phyloP scores from a whole-genome alignment of 1,140 invertebrate species.

The Drosophila biarmipes region DNA sequence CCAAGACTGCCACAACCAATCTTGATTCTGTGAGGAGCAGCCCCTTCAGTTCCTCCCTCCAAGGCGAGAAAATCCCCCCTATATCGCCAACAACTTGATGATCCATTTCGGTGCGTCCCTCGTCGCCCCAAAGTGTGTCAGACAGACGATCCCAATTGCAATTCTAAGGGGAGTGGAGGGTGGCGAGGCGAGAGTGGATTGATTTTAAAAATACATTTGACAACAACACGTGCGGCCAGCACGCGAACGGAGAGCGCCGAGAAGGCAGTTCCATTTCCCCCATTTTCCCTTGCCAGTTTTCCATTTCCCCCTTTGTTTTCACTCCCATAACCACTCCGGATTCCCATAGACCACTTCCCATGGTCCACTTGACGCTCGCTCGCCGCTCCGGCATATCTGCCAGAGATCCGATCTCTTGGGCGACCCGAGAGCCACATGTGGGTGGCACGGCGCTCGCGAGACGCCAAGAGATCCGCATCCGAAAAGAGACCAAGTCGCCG shows the following conservation, averaged over 20 bases:
- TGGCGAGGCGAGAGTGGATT: slow-evolving; percentile 56
- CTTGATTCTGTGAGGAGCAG: not conserved
- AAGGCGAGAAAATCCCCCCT: slow-evolving; percentile 1
- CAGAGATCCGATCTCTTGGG: slow-evolving; percentile 33
- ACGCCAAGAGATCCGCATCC: slow-evolving; percentile 26
- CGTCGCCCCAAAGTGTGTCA: slow-evolving; percentile 17
- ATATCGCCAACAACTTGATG: slow-evolving; percentile 55
- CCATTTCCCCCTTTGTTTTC: not conserved
- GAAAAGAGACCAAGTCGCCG: slow-evolving; percentile 4
- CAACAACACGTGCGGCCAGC: slow-evolving; percentile 63
- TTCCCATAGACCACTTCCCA: slow-evolving; percentile 18
- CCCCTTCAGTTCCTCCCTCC: not conserved
- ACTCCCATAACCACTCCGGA: slow-evolving; percentile 5
- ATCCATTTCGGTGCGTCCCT: slow-evolving; percentile 49
- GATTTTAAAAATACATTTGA: slow-evolving; percentile 76
- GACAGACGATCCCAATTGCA: slow-evolving; percentile 36
- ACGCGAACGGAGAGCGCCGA: slow-evolving; percentile 21
- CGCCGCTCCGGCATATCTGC: slow-evolving; percentile 17
- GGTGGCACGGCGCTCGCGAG: slow-evolving; percentile 35
- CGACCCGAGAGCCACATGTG: slow-evolving; percentile 18
- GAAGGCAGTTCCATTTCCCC: slow-evolving; percentile 12
- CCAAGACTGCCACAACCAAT: not conserved
- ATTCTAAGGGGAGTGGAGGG: slow-evolving; percentile 14
- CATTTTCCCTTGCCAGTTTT: slow-evolving; percentile 12
- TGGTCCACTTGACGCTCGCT: slow-evolving; percentile 33